Conservation (phyloP, 2,113 vertebrate species). For the Psilopsiagon aymara region DNA sequence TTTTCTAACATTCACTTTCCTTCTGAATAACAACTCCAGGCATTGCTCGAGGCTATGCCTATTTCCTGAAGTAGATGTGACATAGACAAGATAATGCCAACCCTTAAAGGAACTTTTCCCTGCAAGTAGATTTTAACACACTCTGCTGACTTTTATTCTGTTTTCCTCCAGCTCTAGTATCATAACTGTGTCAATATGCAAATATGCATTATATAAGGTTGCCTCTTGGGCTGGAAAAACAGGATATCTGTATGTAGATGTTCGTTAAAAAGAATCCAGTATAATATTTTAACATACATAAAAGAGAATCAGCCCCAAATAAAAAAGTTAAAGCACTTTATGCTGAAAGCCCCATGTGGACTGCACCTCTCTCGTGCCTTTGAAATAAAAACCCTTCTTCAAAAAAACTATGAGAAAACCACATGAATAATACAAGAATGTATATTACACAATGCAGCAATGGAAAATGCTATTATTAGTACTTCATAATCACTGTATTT, state of each 20-base stretch:
- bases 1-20: not conserved
- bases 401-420: not conserved
- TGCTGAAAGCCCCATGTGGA: not conserved
- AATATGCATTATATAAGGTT: slow-evolving; percentile 49
- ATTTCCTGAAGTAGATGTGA: not conserved
- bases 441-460: not conserved
- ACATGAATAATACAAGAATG: slow-evolving; percentile 34
- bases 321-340: not conserved
- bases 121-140: not conserved
- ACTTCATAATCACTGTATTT: not conserved
- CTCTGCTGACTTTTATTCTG: not conserved
- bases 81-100: not conserved
- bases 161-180: slow-evolving; percentile 21
- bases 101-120: not conserved
- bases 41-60: not conserved
- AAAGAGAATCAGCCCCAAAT: slow-evolving; percentile 17
- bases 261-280: slow-evolving; percentile 35
- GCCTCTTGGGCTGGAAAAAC: slow-evolving; percentile 35
- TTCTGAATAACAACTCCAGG: not conserved
- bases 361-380: not conserved
- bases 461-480: slow-evolving; percentile 4
- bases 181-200: slow-evolving; percentile 61
- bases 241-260: slow-evolving; percentile 42
- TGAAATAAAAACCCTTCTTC: slow-evolving; percentile 12
- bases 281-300: slow-evolving; percentile 33